A percentile compares a stretch with the other conserved stretches of the same genome.
phyloP scores from a whole-genome alignment of 1,140 invertebrate genomes.

The Mycetomoellerius zeteki region DNA sequence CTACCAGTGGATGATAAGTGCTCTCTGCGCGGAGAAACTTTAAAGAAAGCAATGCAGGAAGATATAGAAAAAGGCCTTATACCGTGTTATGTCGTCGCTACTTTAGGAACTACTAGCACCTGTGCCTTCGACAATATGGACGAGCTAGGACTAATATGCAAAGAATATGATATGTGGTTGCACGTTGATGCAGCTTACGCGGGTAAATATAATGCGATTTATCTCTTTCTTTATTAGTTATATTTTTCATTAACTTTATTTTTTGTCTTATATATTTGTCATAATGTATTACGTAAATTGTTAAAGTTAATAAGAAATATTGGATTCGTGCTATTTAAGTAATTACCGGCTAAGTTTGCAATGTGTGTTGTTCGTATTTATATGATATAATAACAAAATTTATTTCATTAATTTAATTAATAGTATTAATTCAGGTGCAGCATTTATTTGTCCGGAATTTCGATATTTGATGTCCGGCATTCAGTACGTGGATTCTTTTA shows the following conservation, averaged over 20 bases:
- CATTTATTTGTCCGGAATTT: conserved; percentile 97
- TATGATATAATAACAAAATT: neutral
- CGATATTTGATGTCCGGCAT: conserved; percentile 93
- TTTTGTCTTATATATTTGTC: neutral
- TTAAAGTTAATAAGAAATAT: conserved; percentile 2
- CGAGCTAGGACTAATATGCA: conserved; percentile 94
- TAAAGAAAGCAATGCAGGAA: conserved; percentile 92
- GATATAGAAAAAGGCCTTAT: conserved; percentile 92
- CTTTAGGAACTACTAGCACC: conserved; percentile 96
- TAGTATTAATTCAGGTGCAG: conserved; percentile 88
- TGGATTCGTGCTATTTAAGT: neutral
- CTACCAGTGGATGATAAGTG: conserved; percentile 92
- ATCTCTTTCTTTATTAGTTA: neutral
- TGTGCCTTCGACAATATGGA: conserved; percentile 96
- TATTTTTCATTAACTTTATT: neutral
- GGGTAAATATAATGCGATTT: conserved; percentile 80
- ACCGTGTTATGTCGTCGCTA: conserved; percentile 94
- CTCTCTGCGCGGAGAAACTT: conserved; percentile 91
- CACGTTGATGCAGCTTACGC: conserved; percentile 97
- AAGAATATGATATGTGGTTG: conserved; percentile 93
- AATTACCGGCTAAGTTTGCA: neutral
- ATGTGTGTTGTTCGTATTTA: neutral
- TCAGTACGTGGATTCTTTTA: conserved; percentile 94
- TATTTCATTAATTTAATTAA: neutral
- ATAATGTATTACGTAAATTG: neutral